Conservation (phyloP, 2,797 vertebrate genomes). For the Macropodus opercularis region DNA sequence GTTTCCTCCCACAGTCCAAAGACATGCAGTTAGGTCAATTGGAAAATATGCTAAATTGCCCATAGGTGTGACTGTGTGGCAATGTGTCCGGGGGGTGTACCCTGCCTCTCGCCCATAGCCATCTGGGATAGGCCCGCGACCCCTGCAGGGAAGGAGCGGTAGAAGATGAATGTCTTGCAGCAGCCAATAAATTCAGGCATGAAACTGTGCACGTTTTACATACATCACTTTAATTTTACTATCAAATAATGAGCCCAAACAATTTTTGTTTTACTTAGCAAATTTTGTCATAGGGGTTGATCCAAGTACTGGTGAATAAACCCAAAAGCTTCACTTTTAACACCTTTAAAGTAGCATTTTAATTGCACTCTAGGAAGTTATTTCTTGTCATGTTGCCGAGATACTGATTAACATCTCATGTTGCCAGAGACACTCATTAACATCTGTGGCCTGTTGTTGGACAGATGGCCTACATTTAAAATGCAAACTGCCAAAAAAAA, state of each 20-base stretch:
- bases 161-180: no score
- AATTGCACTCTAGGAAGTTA: slow-evolving; percentile 5
- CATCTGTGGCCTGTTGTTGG: slow-evolving; percentile 53
- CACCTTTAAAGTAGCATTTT: neutral
- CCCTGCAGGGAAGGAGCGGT: no score
- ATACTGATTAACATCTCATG: slow-evolving; percentile 24
- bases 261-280: neutral
- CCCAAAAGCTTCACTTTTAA: slow-evolving; percentile 4
- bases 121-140: no score
- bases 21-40: no score
- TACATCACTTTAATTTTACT: slow-evolving; percentile 21
- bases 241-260: slow-evolving; percentile 8
- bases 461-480: slow-evolving; percentile 59
- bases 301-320: slow-evolving; percentile 8
- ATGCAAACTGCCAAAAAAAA: slow-evolving; percentile 35
- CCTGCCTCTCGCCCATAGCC: no score
- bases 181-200: slow-evolving; percentile 53
- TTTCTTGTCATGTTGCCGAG: slow-evolving; percentile 37
- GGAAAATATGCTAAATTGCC: no score
- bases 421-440: slow-evolving; percentile 50
- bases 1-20: no score
- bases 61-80: no score
- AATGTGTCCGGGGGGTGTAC: no score
- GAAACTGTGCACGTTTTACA: slow-evolving; percentile 69
- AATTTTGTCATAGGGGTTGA: neutral